Percentiles rank a stretch among this genome's conserved stretches.
Conservation (phyloP, 2,888 invertebrate genomes). For the Margaritifera margaritifera region DNA sequence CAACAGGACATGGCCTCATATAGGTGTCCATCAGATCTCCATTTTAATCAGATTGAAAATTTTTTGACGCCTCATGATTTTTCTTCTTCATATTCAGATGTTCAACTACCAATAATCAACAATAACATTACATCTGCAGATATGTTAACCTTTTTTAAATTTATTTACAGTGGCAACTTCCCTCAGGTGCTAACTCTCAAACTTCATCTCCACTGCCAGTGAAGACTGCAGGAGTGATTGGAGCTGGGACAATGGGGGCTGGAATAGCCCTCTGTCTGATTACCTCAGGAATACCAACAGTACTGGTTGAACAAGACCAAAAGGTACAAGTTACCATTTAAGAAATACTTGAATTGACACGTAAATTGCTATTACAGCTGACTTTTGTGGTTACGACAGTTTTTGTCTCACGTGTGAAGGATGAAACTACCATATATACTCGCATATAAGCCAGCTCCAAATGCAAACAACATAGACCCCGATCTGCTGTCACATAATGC, state of each 20-base stretch:
- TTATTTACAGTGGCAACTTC: conserved; percentile 62
- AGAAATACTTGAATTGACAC: no score
- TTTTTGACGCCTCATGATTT: background rate
- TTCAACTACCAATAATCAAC: background rate
- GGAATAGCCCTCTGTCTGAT: conserved; percentile 72
- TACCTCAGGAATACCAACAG: conserved; percentile 65
- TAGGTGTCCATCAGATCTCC: no score
- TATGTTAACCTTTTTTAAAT: background rate
- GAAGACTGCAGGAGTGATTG: conserved; percentile 64
- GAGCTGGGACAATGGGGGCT: conserved; percentile 73
- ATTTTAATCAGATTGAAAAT: no score
- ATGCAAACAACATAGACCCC: no score
- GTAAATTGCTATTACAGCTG: no score
- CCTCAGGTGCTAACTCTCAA: conserved; percentile 51
- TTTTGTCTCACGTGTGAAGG: no score
- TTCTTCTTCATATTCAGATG: background rate
- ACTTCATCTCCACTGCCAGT: conserved; percentile 57
- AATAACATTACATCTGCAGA: background rate
- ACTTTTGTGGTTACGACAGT: no score
- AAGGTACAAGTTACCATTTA: conserved; percentile 50
- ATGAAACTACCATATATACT: no score
- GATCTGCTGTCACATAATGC: no score
- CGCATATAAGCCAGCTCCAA: no score
- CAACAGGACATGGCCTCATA: no score
- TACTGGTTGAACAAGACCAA: conserved; percentile 67